These are phyloP conservation scores for Percopsis transmontana DNA, from an alignment of 2,113 vertebrate species.

Conservation along the genomic window DNA sequence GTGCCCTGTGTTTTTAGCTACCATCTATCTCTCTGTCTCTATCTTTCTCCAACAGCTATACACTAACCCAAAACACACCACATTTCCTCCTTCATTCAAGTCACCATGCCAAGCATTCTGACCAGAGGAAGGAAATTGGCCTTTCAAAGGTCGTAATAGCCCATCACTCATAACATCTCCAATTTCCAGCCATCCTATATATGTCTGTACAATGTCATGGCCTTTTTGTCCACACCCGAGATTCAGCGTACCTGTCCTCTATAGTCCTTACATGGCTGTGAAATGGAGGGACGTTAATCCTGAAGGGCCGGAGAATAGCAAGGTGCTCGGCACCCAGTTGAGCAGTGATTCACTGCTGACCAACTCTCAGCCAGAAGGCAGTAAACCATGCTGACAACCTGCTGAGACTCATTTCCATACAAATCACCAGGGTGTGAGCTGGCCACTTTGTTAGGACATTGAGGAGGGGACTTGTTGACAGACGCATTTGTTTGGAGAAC, in stretches of 20 bases:
- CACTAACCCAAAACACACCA: conserved; percentile 21
- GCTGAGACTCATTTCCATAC: conserved; percentile 60
- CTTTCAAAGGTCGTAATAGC: conserved; percentile 47
- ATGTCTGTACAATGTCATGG: conserved; percentile 62
- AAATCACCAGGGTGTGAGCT: conserved; percentile 40
- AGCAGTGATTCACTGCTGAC: conserved; percentile 62
- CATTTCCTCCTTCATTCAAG: neutral
- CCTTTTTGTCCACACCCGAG: conserved; percentile 40
- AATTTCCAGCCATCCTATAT: conserved; percentile 51
- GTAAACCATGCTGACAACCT: conserved; percentile 58
- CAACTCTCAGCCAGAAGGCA: conserved; percentile 41
- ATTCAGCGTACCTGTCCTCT: conserved; percentile 58
- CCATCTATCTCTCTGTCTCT: neutral
- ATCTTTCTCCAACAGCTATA: neutral
- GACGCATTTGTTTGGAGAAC: conserved; percentile 41
- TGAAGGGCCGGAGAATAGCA: conserved; percentile 21
- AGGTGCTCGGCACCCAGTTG: conserved; percentile 39
- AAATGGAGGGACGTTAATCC: conserved; percentile 62
- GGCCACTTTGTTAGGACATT: conserved; percentile 39
- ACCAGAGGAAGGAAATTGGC: conserved; percentile 49
- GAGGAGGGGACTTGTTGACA: conserved; percentile 31
- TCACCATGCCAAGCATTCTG: conserved; percentile 36
- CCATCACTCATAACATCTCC: conserved; percentile 56
- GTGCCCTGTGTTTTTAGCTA: neutral
- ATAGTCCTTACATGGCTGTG: conserved; percentile 54